Base-by-base conservation (phyloP, 2,113 vertebrate species). In the Talpa occidentalis region DNA sequence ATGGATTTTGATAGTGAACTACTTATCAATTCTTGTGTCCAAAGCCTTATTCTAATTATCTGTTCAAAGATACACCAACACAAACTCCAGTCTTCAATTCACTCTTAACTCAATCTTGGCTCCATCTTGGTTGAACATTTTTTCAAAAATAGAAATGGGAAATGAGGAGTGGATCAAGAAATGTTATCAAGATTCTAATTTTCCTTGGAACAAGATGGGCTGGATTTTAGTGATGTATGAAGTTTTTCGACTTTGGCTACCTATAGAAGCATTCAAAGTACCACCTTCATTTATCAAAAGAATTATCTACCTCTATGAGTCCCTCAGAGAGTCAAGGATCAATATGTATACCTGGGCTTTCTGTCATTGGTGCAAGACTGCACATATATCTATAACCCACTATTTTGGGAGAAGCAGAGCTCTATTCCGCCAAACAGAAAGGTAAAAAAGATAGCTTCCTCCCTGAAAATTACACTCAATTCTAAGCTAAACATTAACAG, bases 391-490 rank as follows among this genome's bases (percentile, higher is more conserved):
- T 64, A 59, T 6, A 81, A 47, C 10, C 72, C 74, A 59, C 32
- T 42, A 5, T 66, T 94, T 79, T 7, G 6, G 24, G 15, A 82
- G 35, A 84, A 79, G 28, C 35, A n/a, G n/a, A n/a, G n/a, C 4
- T 84, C 52, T 49, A 88, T 66, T 82, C 22, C 24, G 77, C 42
- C 60, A 88, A 74, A 10, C 26, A 56, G 32, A 22, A 24, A 70
- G 69, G 10, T 22, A 17, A 26, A 44, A 84, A 73, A 66, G 44
- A 19, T 28, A 90, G 4, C 9, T 59, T 4, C 26, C 2, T 89
- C 24, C 62, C 81, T 95, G 19, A 94, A 82, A 94, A 83, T 37
- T 42, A 52, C 30, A 17, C 54, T 76, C 10, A 74, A 35, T 82
- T 91, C 44, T 2, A 81, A 28, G 28, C 77, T 82, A 80, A 15